Base-by-base conservation (phyloP, 1,140 invertebrate genomes). In the Chymomyza costata region DNA sequence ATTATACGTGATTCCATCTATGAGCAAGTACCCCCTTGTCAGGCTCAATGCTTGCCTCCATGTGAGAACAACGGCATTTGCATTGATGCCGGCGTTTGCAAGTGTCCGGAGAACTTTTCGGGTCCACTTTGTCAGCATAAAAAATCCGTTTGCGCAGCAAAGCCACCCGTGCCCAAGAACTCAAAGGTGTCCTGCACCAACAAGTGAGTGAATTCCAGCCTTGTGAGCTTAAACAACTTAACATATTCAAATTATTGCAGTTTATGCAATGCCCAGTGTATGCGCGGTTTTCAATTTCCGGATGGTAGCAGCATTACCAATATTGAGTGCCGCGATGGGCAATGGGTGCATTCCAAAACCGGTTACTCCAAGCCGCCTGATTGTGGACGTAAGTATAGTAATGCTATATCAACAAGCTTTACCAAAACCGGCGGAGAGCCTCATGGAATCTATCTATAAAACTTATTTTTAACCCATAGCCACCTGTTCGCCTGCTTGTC, bases 1-100 rank as follows among this genome's bases (percentile, higher is more conserved):
- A 76, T 87, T 46, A 82, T 90, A 34, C 62, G 84, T 40, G 87
- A 87, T 32, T 84, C 86, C 7, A 85, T 86, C 11, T 89, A 87
- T 73, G 68, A 58, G 0, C 56, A 51, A 3, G 83, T 91, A 7
- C 90, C 90, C 2, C 78, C 88, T 17, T 93, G 92, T 62, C 87
- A 90, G 88, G 90, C 91, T 89, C 87, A 86, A 56, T 96, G 94
- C 78, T 67, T 90, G 10, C 90, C 92, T 0, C 85, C 88, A 1
- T 96, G 94, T 82, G 86, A 91, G 68, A 95, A 96, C 85, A 92
- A 90, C 39, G 94, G 94, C 0, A 91, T 92, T 10, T 96, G 94
- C 69, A 69, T 91, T 0, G 87, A 87, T 1, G 91, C 92, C 0
- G 90, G 93, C 81, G 85, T 88, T 1, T 95, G 94, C 65, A 82